phyloP scores from a whole-genome alignment of 2,888 invertebrate genomes.

The Pristionchus entomophagus region DNA sequence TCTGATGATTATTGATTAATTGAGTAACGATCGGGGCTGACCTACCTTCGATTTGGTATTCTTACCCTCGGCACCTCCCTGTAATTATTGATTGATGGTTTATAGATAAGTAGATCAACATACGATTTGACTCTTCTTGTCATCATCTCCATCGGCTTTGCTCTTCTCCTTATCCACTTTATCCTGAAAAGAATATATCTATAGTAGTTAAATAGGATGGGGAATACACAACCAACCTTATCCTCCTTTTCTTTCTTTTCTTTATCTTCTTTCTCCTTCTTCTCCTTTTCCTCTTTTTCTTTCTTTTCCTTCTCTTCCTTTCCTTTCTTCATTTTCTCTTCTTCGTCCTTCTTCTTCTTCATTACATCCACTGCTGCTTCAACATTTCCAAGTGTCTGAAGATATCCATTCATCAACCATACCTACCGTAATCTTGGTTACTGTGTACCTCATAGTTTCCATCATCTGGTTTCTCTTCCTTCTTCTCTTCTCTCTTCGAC shows the following conservation, averaged over 20 bases:
- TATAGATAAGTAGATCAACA: not conserved
- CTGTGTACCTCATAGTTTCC: slow-evolving; percentile 18
- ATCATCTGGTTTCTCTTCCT: slow-evolving; percentile 43
- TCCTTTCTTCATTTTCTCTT: not conserved
- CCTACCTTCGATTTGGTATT: slow-evolving; percentile 18
- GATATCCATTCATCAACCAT: not conserved
- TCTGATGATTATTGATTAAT: not conserved
- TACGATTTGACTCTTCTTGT: not conserved
- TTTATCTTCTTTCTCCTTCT: not conserved
- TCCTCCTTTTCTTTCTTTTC: not conserved
- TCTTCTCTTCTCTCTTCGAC: not conserved
- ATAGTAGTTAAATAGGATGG: not conserved
- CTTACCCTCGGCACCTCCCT: not conserved
- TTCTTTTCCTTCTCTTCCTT: not conserved
- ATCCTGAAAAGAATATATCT: not conserved
- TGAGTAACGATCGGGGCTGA: not conserved
- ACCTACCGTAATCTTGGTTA: not conserved
- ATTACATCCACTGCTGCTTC: not conserved
- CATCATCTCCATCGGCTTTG: not conserved
- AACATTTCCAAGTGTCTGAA: slow-evolving; percentile 14
- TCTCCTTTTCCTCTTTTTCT: not conserved
- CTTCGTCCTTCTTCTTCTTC: slow-evolving; percentile 36
- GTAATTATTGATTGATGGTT: not conserved
- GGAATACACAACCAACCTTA: not conserved
- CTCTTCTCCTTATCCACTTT: not conserved